These are phyloP conservation scores for Eupithecia insigniata DNA, from an alignment of 2,888 invertebrate species.

Conservation along the genomic window DNA sequence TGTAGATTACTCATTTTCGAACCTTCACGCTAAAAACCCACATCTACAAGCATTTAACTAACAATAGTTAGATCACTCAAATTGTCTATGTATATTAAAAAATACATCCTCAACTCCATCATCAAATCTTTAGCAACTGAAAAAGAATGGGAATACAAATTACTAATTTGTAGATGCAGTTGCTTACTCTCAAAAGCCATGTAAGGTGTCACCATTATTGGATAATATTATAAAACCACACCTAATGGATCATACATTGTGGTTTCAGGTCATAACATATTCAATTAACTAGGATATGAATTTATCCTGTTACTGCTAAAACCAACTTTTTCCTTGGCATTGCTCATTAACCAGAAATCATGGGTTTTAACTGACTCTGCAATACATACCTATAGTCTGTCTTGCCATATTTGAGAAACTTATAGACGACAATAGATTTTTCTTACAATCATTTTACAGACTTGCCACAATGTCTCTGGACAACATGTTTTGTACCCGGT, in stretches of 20 bases:
- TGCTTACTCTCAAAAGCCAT: slow-evolving; percentile 1
- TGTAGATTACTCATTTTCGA: slow-evolving; percentile 54
- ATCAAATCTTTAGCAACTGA: neutral
- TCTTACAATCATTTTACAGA: slow-evolving; percentile 50
- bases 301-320: slow-evolving; percentile 37
- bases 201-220: slow-evolving; percentile 8
- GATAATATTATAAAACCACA: slow-evolving; percentile 11
- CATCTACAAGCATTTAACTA: slow-evolving; percentile 33
- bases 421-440: neutral
- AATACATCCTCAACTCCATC: neutral
- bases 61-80: slow-evolving; percentile 12
- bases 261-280: slow-evolving; percentile 16
- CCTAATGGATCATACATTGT: too few relatives aligned
- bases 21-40: slow-evolving; percentile 45
- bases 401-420: neutral
- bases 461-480: slow-evolving; percentile 91
- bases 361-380: neutral
- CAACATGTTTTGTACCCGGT: slow-evolving; percentile 97
- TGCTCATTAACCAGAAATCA: slow-evolving; percentile 13
- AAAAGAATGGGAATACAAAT: neutral
- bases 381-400: neutral
- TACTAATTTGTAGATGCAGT: neutral
- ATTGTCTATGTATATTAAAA: neutral
- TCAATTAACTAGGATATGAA: slow-evolving; percentile 15
- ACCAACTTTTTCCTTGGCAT: slow-evolving; percentile 35